A percentile compares a stretch with the other conserved stretches of the same genome.
Conservation (phyloP, 2,888 invertebrate genomes). For the Horisme vitalbata region DNA sequence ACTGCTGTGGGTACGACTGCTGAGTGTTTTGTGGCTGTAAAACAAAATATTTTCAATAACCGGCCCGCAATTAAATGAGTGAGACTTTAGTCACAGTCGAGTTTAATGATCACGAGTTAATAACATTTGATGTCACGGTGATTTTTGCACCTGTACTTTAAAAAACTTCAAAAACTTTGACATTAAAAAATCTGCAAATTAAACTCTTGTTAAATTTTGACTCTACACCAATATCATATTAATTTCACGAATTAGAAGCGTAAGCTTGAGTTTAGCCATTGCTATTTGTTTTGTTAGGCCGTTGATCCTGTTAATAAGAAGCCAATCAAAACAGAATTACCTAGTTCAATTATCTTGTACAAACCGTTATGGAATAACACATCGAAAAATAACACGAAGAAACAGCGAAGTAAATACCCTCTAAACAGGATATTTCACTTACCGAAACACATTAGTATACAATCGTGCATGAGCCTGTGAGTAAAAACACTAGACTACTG, state of each 20-base stretch:
- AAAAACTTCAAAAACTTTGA: no score
- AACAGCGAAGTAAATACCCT: background rate
- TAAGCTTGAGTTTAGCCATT: slow-evolving; percentile 9
- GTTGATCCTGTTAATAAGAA: slow-evolving; percentile 1
- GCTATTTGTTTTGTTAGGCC: slow-evolving; percentile 3
- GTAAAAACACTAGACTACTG: slow-evolving; percentile 43
- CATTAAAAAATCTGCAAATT: no score
- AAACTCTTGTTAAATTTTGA: no score
- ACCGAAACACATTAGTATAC: slow-evolving; percentile 25
- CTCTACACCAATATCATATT: background rate
- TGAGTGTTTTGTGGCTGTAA: slow-evolving; percentile 34
- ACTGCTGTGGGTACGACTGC: slow-evolving; percentile 48
- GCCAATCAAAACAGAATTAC: slow-evolving; percentile 1
- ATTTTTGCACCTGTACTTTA: no score
- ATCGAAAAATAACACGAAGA: slow-evolving; percentile 11
- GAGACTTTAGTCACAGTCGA: slow-evolving; percentile 11
- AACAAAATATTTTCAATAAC: no score
- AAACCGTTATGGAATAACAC: slow-evolving; percentile 1
- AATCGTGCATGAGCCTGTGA: slow-evolving; percentile 46
- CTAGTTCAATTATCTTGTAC: background rate
- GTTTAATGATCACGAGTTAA: background rate
- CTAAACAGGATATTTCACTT: slow-evolving; percentile 13
- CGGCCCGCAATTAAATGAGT: no score
- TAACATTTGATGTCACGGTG: background rate
- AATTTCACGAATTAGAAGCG: background rate